Conservation (phyloP, 2,797 vertebrate species). For the Syngnathus acus region DNA sequence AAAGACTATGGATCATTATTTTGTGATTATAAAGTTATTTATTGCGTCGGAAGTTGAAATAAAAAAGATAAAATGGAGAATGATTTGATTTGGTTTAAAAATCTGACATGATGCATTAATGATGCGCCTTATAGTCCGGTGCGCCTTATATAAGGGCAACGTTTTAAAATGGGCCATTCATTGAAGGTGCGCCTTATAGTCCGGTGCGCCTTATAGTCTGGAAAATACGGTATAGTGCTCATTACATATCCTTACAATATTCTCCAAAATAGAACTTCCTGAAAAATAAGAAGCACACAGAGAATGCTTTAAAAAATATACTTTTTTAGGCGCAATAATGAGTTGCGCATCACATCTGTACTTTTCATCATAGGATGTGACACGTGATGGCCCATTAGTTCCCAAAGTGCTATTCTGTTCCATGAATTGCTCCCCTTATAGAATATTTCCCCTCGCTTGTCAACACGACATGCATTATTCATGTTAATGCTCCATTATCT, state of each 20-base stretch:
- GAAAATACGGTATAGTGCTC: slow-evolving; percentile 12
- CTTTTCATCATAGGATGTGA: slow-evolving; percentile 58
- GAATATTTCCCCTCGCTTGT: slow-evolving; percentile 60
- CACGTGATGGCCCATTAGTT: slow-evolving; percentile 65
- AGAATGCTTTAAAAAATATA: slow-evolving; percentile 37
- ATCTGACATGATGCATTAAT: too few relatives aligned
- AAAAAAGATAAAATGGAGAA: too few relatives aligned
- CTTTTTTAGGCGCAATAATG: slow-evolving; percentile 38
- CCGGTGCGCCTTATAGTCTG: too few relatives aligned
- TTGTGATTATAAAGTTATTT: too few relatives aligned
- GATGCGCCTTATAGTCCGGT: too few relatives aligned
- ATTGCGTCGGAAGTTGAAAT: too few relatives aligned
- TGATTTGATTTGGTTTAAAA: too few relatives aligned
- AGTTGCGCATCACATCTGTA: slow-evolving; percentile 24
- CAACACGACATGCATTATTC: slow-evolving; percentile 66
- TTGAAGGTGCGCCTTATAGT: too few relatives aligned
- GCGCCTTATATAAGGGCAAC: too few relatives aligned
- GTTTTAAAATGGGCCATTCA: too few relatives aligned
- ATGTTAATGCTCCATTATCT: slow-evolving; percentile 66
- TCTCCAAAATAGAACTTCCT: slow-evolving; percentile 28
- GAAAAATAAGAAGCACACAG: slow-evolving; percentile 27
- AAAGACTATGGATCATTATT: too few relatives aligned
- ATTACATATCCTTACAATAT: slow-evolving; percentile 16
- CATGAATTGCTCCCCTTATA: slow-evolving; percentile 61
- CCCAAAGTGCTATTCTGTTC: slow-evolving; percentile 57